A percentile compares a stretch with the other conserved stretches of the same genome.
phyloP scores from a whole-genome alignment of 2,888 invertebrate genomes.

The Apodemia zela region DNA sequence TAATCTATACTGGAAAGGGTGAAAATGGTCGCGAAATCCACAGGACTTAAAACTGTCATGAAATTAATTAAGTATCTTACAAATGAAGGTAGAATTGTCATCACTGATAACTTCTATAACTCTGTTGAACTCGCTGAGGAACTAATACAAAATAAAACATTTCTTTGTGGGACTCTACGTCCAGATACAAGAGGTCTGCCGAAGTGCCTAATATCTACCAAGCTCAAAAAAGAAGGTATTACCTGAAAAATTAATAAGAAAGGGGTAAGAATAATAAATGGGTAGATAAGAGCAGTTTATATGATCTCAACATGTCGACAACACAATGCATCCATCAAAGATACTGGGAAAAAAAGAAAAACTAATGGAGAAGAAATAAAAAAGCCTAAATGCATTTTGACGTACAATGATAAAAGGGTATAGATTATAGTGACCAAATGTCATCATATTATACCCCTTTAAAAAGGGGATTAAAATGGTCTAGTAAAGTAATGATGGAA shows the following conservation, averaged over 20 bases:
- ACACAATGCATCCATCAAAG: not conserved
- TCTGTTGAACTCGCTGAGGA: constrained; percentile 28
- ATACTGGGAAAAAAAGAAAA: not conserved
- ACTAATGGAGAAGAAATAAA: constrained; percentile 11
- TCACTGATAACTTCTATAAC: constrained; percentile 31
- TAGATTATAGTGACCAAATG: constrained; percentile 11
- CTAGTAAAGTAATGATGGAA: constrained; percentile 3
- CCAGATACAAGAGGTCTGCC: constrained; percentile 19
- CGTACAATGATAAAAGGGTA: constrained; percentile 13
- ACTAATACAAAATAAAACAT: not conserved
- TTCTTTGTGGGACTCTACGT: constrained; percentile 22
- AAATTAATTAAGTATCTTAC: constrained; percentile 21
- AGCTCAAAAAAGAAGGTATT: constrained; percentile 17
- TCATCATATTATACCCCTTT: not conserved
- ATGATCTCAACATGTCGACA: no score
- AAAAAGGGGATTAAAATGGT: constrained; percentile 10
- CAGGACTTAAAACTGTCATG: not conserved
- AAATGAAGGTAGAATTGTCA: constrained; percentile 26
- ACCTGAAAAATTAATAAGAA: constrained; percentile 20
- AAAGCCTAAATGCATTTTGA: constrained; percentile 11
- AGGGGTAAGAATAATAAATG: constrained; percentile 18
- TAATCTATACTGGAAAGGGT: no score
- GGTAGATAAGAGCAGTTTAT: no score
- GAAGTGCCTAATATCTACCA: constrained; percentile 3
- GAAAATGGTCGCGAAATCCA: no score